phyloP scores from a whole-genome alignment of 23 tunicate genomes.

The Styela clava region DNA sequence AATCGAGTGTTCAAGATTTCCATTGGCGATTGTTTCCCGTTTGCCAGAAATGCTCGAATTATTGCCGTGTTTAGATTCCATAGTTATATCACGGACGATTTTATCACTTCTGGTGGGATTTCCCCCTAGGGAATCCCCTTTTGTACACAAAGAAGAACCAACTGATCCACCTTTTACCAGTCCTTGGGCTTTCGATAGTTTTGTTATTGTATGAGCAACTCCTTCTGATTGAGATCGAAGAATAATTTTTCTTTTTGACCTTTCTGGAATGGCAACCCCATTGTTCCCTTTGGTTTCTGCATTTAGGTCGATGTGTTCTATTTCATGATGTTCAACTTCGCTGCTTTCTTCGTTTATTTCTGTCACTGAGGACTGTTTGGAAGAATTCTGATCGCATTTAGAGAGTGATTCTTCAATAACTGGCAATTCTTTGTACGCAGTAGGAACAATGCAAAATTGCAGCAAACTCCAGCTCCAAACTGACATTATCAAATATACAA shows the following conservation, averaged over 20 bases:
- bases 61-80: no score
- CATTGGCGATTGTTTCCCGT: no score
- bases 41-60: no score
- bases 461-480: constrained; percentile 66
- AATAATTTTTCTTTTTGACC: neutral
- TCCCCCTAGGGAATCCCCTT: no score
- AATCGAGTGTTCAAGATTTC: no score
- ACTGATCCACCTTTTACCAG: constrained; percentile 2
- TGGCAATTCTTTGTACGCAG: constrained; percentile 52
- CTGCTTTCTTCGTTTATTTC: neutral
- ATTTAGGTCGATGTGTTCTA: no score
- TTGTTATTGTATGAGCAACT: neutral
- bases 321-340: no score
- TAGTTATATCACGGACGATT: no score
- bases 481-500: constrained; percentile 44
- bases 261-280: neutral
- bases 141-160: neutral
- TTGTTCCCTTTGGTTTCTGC: neutral
- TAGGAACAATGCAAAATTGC: constrained; percentile 59
- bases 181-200: neutral
- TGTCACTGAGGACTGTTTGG: neutral
- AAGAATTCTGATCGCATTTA: no score
- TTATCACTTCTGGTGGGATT: no score
- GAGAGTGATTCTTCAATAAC: constrained; percentile 13
- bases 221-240: constrained; percentile 2